Evolutionary conservation across 1,140 invertebrate species (phyloP), one percentile per base, ranked within the genome.

Genomic region (Notospermus geniculatus): DNA sequence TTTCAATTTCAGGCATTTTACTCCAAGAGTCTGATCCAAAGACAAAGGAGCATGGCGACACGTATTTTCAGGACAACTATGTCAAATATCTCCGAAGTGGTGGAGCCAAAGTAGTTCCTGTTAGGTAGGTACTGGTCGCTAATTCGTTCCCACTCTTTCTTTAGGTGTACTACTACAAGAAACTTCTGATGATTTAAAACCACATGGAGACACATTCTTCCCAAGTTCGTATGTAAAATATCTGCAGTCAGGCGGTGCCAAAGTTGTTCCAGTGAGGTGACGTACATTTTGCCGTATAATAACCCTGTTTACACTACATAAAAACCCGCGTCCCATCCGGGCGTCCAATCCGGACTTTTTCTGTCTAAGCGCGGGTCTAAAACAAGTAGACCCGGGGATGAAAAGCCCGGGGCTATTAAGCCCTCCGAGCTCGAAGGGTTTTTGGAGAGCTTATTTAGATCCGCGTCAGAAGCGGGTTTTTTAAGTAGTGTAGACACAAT

Each of bases 191-290:
- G 54, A 60, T 25, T 57, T 46, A 1, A 46, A 13, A 19, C 28
- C 29, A 19, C 56, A 66, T 4, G 58, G 60, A 43, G 56, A 57
- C 11, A 80, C 74, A 69, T 93, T 89, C 70, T 91, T 96, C 50
- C 87, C 88, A 0, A 88, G 91, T 1, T 90, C 90, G 0, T 95
- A 95, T 72, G 89, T 95, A 0, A 94, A 95, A 77, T 90, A 86
- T 77, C 68, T 95, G 11, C 91, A 95, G 82, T 83, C 87, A 57
- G 86, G 25, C 57, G 41, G 52, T n/a, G 60, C 46, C 27, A 53
- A 53, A 54, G 32, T 36, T 36, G 32, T 36, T 36, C 32, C 32
- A 36, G 32, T 36, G 32, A 36, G 32, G 32, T 36, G 32, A 36
- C 4, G 32, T 36, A 36, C 32, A 4, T 36, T 36, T 36, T n/a